Base-by-base conservation (phyloP, 2,888 invertebrate species). In the Acanthoscelides obtectus region DNA sequence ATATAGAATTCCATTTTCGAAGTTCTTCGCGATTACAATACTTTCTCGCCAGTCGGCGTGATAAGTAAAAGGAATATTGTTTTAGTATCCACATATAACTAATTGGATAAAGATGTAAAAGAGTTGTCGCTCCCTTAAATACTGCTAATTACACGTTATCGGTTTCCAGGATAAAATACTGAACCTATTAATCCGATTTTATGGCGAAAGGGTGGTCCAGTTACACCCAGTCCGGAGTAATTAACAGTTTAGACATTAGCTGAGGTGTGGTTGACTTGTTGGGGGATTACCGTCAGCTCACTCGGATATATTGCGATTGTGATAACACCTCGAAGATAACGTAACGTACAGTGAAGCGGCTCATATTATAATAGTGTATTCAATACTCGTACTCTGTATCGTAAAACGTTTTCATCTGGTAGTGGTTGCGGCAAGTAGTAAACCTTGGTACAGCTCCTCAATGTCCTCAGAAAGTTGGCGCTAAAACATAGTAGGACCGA, bases 191-290 rank as follows among this genome's bases (percentile, higher is more conserved):
- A 12, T 45, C 45, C 5, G 45, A 45, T 45, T 45, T 45, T 45
- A 12, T 45, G 12, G 17, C 45, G 17, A 45, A 12, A 45, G 45
- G 45, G 45, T 45, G 45, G 25, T 25, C 25, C 25, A 45, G 8
- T 45, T 45, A 4, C 45, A 45, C 45, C 45, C 45, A 45, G 45
- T 45, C 45, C 5, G 17, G 45, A 1, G 45, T 45, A 45, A 45
- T 45, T 45, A 45, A 45, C 45, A 45, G 45, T 45, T 12, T 17
- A 12, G 45, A 45, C 68, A 68, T 68, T 20, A 27, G 19, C 27
- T 27, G 68, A 68, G 68, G 68, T 68, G 68, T 68, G 68, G 68
- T 27, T 68, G 22, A 68, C 25, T 68, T 25, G 68, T 68, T 68
- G 22, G 20, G 67, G 67, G 67, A 20, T 45, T 45, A 45, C 45